A percentile compares a stretch with the other conserved stretches of the same genome.
Conservation (phyloP, 2,888 invertebrate genomes). For the Drosophila tanythrix region DNA sequence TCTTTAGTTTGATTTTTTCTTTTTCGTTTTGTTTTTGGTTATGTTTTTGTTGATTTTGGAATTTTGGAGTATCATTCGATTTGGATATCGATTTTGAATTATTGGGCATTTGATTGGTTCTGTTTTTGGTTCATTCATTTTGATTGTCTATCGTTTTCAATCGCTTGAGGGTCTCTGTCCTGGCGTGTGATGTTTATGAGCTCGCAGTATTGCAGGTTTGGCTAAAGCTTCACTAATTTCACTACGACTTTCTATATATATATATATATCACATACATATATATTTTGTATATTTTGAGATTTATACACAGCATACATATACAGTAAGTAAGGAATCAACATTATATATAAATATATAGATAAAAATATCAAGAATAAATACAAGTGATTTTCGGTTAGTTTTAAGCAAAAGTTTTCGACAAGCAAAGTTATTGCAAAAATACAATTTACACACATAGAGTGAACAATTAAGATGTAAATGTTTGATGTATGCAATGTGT, state of each 20-base stretch:
- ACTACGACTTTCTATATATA: constrained; percentile 82
- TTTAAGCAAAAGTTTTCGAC: constrained; percentile 32
- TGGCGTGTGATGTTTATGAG: constrained; percentile 79
- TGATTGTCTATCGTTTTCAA: constrained; percentile 51
- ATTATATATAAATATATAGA: constrained; percentile 24
- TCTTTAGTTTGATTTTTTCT: constrained; percentile 3
- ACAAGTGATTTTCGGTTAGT: constrained; percentile 17
- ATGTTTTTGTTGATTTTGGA: constrained; percentile 25
- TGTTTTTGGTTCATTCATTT: constrained; percentile 30
- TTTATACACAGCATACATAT: constrained; percentile 25
- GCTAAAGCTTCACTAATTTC: constrained; percentile 85
- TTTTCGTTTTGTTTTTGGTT: constrained; percentile 7
- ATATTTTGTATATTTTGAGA: constrained; percentile 1
- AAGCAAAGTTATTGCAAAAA: constrained; percentile 38
- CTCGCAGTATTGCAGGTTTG: constrained; percentile 83
- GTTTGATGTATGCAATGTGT: constrained; percentile 24
- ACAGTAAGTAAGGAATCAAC: constrained; percentile 34
- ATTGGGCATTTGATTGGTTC: constrained; percentile 20
- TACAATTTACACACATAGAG: constrained; percentile 56
- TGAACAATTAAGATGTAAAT: constrained; percentile 10
- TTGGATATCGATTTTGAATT: constrained; percentile 49
- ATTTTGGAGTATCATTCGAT: constrained; percentile 18
- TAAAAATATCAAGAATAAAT: constrained; percentile 23
- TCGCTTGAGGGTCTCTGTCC: constrained; percentile 63
- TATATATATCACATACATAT: constrained; percentile 17